Percentiles rank a stretch among this genome's conserved stretches.
Evolutionary conservation across 2,113 vertebrate species (phyloP).

Genomic region (Ctenomys sociabilis): DNA sequence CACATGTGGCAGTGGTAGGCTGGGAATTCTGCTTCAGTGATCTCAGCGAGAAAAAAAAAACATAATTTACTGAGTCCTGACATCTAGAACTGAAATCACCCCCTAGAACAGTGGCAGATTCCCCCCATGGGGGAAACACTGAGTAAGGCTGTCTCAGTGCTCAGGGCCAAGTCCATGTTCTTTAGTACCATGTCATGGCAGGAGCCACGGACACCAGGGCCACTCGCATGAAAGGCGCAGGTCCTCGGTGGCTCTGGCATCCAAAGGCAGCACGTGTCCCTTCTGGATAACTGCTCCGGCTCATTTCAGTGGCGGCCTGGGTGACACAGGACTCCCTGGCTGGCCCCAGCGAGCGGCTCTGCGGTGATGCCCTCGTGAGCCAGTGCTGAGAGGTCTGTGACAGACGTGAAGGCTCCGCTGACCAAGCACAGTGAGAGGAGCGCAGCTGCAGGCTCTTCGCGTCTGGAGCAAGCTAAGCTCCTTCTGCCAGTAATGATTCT

Average conservation of each 20-base stretch:
- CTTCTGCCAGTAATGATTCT: not conserved
- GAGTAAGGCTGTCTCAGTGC: not conserved
- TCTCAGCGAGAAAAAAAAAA: not conserved
- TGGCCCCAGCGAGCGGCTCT: not conserved
- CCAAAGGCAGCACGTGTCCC: not conserved
- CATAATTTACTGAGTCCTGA: not conserved
- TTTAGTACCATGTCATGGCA: not conserved
- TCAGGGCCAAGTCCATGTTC: not conserved
- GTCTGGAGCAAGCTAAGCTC: constrained; percentile 41
- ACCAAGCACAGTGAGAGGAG: not conserved
- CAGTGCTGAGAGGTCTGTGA: not conserved
- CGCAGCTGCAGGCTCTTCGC: constrained; percentile 18
- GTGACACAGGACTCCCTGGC: not conserved
- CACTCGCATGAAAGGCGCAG: not conserved
- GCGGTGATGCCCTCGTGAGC: not conserved
- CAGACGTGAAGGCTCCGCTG: not conserved
- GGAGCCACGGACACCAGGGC: not conserved
- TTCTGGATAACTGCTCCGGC: not conserved
- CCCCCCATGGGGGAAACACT: not conserved
- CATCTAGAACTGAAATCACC: not conserved
- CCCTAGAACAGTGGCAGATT: not conserved
- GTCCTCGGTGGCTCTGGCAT: not conserved
- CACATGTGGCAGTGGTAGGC: not conserved
- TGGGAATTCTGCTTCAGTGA: not conserved
- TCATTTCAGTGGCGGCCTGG: not conserved